Base-by-base conservation (phyloP, 2,888 invertebrate species). In the Rhogogaster chlorosoma region DNA sequence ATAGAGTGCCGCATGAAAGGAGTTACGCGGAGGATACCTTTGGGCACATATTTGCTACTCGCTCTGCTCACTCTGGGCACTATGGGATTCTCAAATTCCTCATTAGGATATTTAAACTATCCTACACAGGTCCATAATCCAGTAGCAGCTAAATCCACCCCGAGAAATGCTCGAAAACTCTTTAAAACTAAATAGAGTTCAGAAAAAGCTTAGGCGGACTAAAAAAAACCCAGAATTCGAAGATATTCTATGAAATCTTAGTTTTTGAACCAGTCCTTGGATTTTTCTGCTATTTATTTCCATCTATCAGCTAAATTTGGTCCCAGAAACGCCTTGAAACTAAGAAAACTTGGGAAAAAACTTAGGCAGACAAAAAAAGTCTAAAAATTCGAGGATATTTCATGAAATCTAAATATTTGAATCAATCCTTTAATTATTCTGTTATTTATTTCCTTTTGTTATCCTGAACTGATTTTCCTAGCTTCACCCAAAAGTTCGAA, bases 61-160 rank as follows among this genome's bases (percentile, higher is more conserved):
- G 99, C 99, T 70, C 95, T 97, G 1, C 94, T 99, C 77, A 99
- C 99, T 0, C 95, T 99, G 22, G 98, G 98, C 3, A 99, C 99
- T 2, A 99, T 99, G 98, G 98, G 99, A 0, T 95, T 99, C 87
- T 99, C 99, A 1, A 99, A 99, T 93, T 96, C 98, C 4, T 98
- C 99, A 0, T 95, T 99, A 15, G 98, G 98, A 78, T 99, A 98
- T 93, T 94, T 99, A 15, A 99, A 99, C 93, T 99, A 99, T 93
- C 99, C 99, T 0, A 99, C 99, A 0, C 98, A 99, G 94, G 91
- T 91, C 0, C 22, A 15, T 36, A 29, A 22, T 36, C 22, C 12
- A 10, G n/a, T 9, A 4, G 26, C 1, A 12, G 4, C 22, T 10
- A 26, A 26, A 22, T 18, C 0, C 10, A 15, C 5, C 6, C 18